Evolutionary conservation across 2,113 vertebrate species (phyloP), one percentile per base, ranked within the genome.

Genomic region (Phyllostomus hastatus): DNA sequence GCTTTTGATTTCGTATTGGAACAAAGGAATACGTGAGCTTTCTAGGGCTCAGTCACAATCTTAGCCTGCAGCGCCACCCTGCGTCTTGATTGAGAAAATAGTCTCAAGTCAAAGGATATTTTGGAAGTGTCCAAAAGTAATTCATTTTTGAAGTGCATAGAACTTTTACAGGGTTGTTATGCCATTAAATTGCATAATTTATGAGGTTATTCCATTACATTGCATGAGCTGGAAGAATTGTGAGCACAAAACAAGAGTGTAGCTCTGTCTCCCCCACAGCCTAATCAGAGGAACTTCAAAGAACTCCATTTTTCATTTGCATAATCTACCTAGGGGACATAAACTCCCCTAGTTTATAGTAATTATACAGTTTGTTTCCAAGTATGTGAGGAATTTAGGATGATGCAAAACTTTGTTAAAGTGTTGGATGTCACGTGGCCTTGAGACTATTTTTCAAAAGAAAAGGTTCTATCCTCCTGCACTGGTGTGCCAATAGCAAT

Each of bases 61-160:
- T 98, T 97, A 97, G 95, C 94, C 97, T 94, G 91, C 94, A 97
- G 96, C 97, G 97, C 97, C 97, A 97, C 96, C 97, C 96, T 72
- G 97, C 61, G 97, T 97, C 91, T 78, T 35, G 15, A 78, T 11
- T 43, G 93, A 86, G 89, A 95, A 97, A 69, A 69, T 31, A 66
- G 88, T 92, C 91, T 90, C 73, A 54, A 61, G 19, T 57, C 59
- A 14, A 35, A 38, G 26, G 16, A 4, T n/a, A 4, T 67, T 91
- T 87, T 48, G 14, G 26, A 93, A 86, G 38, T 80, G 75, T 93
- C 43, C 33, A 87, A 93, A 90, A 35, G 28, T 46, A 92, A 75
- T 50, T 0, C 43, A 57, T 35, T 72, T 70, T 43, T 22, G 79
- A 84, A 80, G 24, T 10, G 17, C 14, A 48, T 35, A 76, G n/a